phyloP scores from a whole-genome alignment of 2,888 invertebrate genomes.

The Lasioglossum morio region DNA sequence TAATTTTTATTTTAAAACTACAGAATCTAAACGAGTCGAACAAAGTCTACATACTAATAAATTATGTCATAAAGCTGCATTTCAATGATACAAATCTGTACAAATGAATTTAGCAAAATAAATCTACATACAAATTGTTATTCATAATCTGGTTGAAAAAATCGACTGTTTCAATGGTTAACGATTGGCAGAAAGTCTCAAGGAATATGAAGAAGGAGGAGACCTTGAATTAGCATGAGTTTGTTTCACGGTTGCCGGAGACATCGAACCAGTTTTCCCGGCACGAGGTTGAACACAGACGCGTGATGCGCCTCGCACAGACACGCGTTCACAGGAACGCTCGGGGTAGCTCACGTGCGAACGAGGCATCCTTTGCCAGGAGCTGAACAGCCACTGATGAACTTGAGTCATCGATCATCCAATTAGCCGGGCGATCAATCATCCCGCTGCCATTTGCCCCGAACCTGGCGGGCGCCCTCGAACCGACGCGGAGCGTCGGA shows the following conservation, averaged over 20 bases:
- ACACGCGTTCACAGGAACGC: slow-evolving; percentile 25
- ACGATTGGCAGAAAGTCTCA: background rate
- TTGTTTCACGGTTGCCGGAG: slow-evolving; percentile 55
- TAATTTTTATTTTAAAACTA: too few species aligned
- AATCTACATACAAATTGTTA: background rate
- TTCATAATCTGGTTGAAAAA: background rate
- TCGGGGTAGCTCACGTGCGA: slow-evolving; percentile 65
- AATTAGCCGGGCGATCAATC: slow-evolving; percentile 92
- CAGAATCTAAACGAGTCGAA: too few species aligned
- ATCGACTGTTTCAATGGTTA: background rate
- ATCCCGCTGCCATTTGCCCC: slow-evolving; percentile 87
- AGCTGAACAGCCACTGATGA: slow-evolving; percentile 78
- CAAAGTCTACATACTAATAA: too few species aligned
- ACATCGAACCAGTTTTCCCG: slow-evolving; percentile 57
- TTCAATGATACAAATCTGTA: background rate
- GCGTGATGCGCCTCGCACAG: background rate
- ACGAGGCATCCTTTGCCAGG: slow-evolving; percentile 70
- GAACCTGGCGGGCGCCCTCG: slow-evolving; percentile 69
- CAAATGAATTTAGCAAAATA: background rate
- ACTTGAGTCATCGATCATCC: slow-evolving; percentile 90
- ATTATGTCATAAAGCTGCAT: background rate
- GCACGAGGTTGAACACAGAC: slow-evolving; percentile 30
- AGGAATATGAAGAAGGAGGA: background rate
- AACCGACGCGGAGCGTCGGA: slow-evolving; percentile 53
- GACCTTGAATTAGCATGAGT: slow-evolving; percentile 41